Evolutionary conservation across 2,888 invertebrate species (phyloP), one percentile per base, ranked within the genome.

Genomic region (Drosophila leonis): DNA sequence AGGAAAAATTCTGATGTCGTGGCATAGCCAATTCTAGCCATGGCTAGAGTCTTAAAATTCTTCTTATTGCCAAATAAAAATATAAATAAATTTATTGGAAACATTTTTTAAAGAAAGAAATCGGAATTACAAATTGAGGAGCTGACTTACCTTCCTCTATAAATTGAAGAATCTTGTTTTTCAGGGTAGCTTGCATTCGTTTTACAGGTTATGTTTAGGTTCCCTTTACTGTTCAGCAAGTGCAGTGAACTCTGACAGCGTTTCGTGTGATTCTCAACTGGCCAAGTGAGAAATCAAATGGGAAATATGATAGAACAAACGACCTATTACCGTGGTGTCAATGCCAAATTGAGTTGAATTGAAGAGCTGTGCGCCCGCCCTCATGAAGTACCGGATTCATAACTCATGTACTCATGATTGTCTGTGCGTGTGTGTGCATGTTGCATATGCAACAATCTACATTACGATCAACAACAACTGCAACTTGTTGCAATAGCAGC

Each of bases 341-440:
- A 72, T 73, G 74, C 65, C 78, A 78, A 82, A 85, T 87, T 81
- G 74, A 69, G 77, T 68, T 75, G 75, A 85, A 85, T 85, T 83
- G 65, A 80, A 77, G 80, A 72, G 81, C 79, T 77, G 71, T 76
- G 71, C 44, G 15, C 13, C 24, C 72, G 70, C 85, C 81, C 81
- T 68, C 72, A 84, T 87, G 55, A 60, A 44, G 57, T 65, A 64
- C 46, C 68, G 78, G 62, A 72, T 76, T 63, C 66, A 81, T 83
- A 81, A 75, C 65, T 82, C 74, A 72, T 75, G 37, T 29, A 35
- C 44, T 24, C 59, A 48, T 31, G 46, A 55, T 8, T 44, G 44
- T 66, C 15, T 39, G 37, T n/a, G 29, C 12, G 49, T 6, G 12
- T 33, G 51, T 62, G 55, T 65, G 18, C 31, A 44, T 60, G 62